These are phyloP conservation scores for Drosophila pseudoananassae DNA, from an alignment of 1,140 invertebrate genomes.

Conservation along the genomic window DNA sequence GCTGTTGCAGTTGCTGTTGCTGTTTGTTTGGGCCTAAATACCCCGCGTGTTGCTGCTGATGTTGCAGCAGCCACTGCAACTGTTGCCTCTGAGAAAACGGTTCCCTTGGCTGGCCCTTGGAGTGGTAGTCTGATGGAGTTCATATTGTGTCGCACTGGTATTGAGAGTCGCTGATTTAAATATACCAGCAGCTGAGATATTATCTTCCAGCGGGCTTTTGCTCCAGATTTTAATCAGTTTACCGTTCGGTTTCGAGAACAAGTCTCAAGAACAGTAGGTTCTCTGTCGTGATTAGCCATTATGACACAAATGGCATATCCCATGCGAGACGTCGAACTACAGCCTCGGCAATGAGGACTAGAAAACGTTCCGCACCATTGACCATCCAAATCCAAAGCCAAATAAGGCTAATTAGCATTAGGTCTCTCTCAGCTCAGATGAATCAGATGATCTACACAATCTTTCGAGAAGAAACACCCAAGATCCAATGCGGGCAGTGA, in stretches of 20 bases:
- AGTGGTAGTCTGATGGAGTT: slow-evolving; percentile 29
- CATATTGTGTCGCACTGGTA: slow-evolving; percentile 18
- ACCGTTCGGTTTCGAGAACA: background rate
- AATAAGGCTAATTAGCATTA: slow-evolving; percentile 42
- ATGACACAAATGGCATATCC: background rate
- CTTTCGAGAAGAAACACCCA: slow-evolving; percentile 21
- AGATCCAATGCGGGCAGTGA: slow-evolving; percentile 48
- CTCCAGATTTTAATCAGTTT: background rate
- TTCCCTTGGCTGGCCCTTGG: slow-evolving; percentile 18
- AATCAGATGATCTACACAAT: slow-evolving; percentile 1
- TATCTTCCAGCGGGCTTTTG: background rate
- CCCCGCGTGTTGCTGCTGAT: slow-evolving; percentile 66
- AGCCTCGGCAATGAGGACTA: slow-evolving; percentile 55
- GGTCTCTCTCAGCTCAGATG: slow-evolving; percentile 8
- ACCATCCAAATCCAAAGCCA: slow-evolving; percentile 31
- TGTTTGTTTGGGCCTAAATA: slow-evolving; percentile 72
- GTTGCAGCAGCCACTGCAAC: slow-evolving; percentile 61
- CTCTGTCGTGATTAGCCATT: slow-evolving; percentile 29
- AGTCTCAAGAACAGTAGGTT: background rate
- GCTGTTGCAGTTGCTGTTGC: slow-evolving; percentile 49
- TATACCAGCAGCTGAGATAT: background rate
- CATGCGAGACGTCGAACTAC: background rate
- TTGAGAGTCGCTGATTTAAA: slow-evolving; percentile 3
- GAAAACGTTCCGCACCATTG: slow-evolving; percentile 74
- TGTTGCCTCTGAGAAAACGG: slow-evolving; percentile 16